Percentiles rank a stretch among this genome's conserved stretches.
Conservation (phyloP, 2,888 invertebrate species). For the Dryocosmus kuriphilus region DNA sequence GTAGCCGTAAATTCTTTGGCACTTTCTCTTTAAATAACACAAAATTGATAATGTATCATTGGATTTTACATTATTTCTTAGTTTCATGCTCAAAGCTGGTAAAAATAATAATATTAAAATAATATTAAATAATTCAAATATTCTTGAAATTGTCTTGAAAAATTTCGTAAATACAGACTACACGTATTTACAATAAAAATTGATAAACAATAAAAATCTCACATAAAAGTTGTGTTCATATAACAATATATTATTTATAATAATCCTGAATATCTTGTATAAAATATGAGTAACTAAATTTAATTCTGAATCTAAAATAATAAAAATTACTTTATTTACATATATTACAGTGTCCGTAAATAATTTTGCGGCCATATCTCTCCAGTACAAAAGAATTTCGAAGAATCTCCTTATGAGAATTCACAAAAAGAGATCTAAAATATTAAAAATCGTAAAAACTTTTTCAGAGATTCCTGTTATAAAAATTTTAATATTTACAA, state of each 20-base stretch:
- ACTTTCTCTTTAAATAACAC: neutral
- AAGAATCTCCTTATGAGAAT: no score
- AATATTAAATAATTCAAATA: no score
- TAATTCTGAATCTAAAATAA: neutral
- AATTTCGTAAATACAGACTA: neutral
- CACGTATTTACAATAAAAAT: slow-evolving; percentile 11
- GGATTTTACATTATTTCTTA: no score
- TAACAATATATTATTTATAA: slow-evolving; percentile 24
- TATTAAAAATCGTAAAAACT: neutral
- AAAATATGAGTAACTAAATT: slow-evolving; percentile 11
- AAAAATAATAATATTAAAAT: no score
- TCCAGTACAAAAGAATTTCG: neutral
- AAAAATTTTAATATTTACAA: neutral
- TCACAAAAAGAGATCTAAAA: neutral
- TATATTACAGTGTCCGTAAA: slow-evolving; percentile 18
- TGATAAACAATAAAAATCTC: neutral
- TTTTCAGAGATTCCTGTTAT: neutral
- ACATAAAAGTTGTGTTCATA: slow-evolving; percentile 37
- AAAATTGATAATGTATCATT: no score
- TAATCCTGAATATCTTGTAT: neutral
- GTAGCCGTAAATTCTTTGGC: neutral
- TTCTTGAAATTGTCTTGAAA: no score
- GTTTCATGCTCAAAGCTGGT: no score
- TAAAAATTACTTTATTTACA: slow-evolving; percentile 17
- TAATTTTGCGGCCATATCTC: neutral